Conservation (phyloP, 2,797 vertebrate species). For the Trachops cirrhosus region DNA sequence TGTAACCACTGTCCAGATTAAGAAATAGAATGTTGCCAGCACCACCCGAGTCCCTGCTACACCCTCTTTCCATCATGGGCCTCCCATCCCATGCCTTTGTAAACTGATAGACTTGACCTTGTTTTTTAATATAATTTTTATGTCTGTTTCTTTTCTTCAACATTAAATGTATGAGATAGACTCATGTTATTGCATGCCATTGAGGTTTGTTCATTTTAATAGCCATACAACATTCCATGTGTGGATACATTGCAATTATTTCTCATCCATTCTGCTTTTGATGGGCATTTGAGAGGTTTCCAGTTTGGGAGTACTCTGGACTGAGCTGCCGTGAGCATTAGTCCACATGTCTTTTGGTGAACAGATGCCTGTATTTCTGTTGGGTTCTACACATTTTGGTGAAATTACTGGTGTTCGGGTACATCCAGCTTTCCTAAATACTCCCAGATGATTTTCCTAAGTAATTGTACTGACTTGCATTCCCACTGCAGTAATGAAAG, state of each 20-base stretch:
- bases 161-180: neutral
- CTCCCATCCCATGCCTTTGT: no score
- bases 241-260: neutral
- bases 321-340: neutral
- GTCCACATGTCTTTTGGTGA: neutral
- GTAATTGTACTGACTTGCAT: neutral
- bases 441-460: neutral
- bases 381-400: neutral
- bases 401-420: neutral
- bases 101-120: neutral
- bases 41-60: fast-evolving
- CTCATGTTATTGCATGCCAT: neutral
- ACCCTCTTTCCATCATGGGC: neutral
- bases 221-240: neutral
- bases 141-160: neutral
- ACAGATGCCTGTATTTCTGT: neutral
- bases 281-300: neutral
- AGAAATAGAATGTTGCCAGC: neutral
- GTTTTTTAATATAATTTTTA: neutral
- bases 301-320: neutral
- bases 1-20: neutral
- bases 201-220: neutral
- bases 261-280: neutral
- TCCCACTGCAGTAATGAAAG: neutral
- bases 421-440: neutral